A percentile compares a stretch with the other conserved stretches of the same genome.
These are phyloP conservation scores for Corbicula japonica DNA, from an alignment of 2,888 invertebrate species.

Conservation along the genomic window DNA sequence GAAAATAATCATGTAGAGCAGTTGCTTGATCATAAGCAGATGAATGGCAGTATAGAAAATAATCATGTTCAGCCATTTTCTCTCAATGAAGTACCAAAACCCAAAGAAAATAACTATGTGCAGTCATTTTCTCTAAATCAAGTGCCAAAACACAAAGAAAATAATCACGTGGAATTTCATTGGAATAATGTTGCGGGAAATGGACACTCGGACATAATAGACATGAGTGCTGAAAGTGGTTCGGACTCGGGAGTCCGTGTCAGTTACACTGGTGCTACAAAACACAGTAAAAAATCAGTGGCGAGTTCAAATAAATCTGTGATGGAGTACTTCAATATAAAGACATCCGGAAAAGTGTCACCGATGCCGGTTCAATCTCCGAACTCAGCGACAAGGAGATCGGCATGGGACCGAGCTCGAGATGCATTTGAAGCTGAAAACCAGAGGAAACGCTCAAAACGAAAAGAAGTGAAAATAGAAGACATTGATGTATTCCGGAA, in stretches of 20 bases:
- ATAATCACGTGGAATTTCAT: no score
- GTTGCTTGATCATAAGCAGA: no score
- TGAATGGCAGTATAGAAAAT: no score
- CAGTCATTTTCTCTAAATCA: no score
- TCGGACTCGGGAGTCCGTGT: constrained; percentile 29
- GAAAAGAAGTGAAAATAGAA: constrained; percentile 42
- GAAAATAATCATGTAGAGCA: no score
- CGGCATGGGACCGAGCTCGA: constrained; percentile 82
- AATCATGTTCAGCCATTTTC: no score
- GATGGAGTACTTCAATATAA: constrained; percentile 44
- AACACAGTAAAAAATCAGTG: constrained; percentile 8
- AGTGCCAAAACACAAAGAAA: no score
- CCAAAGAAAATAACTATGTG: no score
- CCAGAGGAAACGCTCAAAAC: constrained; percentile 29
- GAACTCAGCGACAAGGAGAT: constrained; percentile 67
- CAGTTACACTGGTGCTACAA: constrained; percentile 21
- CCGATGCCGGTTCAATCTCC: constrained; percentile 41
- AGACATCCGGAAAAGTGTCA: constrained; percentile 44
- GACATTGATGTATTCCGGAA: constrained; percentile 51
- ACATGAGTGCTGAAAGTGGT: no score
- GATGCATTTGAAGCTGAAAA: constrained; percentile 71
- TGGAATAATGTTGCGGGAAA: no score
- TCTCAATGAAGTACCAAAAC: no score
- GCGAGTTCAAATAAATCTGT: constrained; percentile 34
- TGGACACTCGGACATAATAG: no score